Evolutionary conservation across 2,888 invertebrate genomes (phyloP), one percentile per base, ranked within the genome.

Genomic region (Microplitis manilae): DNA sequence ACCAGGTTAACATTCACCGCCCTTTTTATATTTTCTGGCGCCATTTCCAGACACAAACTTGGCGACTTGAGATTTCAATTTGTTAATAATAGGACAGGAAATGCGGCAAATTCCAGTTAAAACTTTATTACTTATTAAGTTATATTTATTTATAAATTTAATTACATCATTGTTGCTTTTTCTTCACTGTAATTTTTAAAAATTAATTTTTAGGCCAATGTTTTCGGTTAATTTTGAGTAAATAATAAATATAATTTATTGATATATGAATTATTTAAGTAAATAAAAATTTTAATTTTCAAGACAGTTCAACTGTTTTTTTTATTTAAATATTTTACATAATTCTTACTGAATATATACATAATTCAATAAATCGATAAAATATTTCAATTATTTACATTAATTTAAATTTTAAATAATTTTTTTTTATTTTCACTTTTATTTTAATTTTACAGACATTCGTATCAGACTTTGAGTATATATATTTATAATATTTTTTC

Each of bases 1-100:
- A 50, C 50, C 50, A 50, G 50, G 50, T 50, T 50, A 50, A 50
- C 50, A 50, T 50, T 50, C 50, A 50, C 50, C 50, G 50, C 50
- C 50, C 50, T 50, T 50, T 50, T 50, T 50, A 50, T 13, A 50
- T 50, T 50, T 50, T 50, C 50, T 50, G 50, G 50, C 50, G 50
- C 50, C 50, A 50, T 13, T 50, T 50, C 50, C 9, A 50, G 50
- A 13, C 50, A 50, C 50, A 5, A 50, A 50, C 50, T 50, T 50
- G 13, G 50, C 50, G 50, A 50, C 50, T 50, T 50, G 50, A 50
- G 13, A 13, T 50, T 50, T 50, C 5, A 50, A 13, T 50, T 50
- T 13, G 13, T 50, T 13, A 8, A 13, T 50, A 13, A 50, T 50
- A 50, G 9, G 50, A 50, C 50, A 50, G 50, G 50, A 50, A 50